Base-by-base conservation (phyloP, 2,888 invertebrate species). In the Drosophila barbarae region DNA sequence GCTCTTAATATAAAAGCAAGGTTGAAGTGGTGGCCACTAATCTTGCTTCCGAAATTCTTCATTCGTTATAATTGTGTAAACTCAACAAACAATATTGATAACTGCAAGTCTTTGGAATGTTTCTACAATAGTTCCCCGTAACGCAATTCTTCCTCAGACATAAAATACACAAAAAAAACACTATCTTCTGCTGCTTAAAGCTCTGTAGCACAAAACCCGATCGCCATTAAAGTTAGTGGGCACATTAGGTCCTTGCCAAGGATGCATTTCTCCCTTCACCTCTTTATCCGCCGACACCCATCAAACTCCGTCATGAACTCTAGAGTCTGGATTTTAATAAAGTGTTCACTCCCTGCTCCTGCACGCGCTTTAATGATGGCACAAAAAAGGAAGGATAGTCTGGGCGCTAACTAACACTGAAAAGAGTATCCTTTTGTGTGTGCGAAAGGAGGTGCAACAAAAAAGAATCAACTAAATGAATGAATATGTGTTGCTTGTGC, bases 331-430 rank as follows among this genome's bases (percentile, higher is more conserved):
- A 68, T 70, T 68, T 68, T 68, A 68, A 68, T 68, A 68, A 53
- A 68, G 70, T 69, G 47, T 42, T 52, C 15, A 21, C 41, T 28
- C 34, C 28, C 26, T n/a, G 6, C 42, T 8, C 36, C 36, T 46
- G 38, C 70, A 53, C 47, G 41, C 52, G 70, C 63, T 63, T 68
- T 68, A 68, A 68, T 68, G 67, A 68, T 68, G 70, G 46, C 13
- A 30, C 18, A 46, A 46, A 18, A 39, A 51, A 15, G 32, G 28
- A 38, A 52, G 32, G 36, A 69, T 52, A 34, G 61, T 63, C 61
- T 63, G 70, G 70, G 63, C 67, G 63, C 70, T 53, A 68, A 70
- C 67, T 68, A 68, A 68, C 67, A 70, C 63, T 53, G 70, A 34
- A 61, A 47, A 46, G 61, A 42, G 70, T 53, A 61, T 68, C 52